Evolutionary conservation across 1,140 invertebrate genomes (phyloP).

Genomic region (Dysdera silvatica): DNA sequence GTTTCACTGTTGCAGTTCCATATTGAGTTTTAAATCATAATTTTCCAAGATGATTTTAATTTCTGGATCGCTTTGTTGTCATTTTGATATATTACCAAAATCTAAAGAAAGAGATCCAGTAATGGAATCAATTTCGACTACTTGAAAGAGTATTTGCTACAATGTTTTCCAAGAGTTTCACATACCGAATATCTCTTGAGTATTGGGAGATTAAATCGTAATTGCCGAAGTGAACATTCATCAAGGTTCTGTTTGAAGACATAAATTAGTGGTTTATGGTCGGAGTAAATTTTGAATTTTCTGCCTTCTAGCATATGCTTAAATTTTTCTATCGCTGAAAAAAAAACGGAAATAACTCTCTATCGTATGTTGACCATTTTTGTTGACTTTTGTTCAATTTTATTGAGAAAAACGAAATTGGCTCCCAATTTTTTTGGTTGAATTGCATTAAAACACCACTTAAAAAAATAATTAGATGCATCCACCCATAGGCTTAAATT

Average conservation of each 20-base stretch:
- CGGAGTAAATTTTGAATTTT: constrained; percentile 39
- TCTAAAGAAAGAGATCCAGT: no score
- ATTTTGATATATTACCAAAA: no score
- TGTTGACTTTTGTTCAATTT: constrained; percentile 38
- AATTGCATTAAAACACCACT: neutral
- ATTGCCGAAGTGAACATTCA: constrained; percentile 28
- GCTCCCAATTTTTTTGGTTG: constrained; percentile 26
- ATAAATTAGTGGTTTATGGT: constrained; percentile 43
- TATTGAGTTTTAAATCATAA: no score
- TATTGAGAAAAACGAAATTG: constrained; percentile 43
- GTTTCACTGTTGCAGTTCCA: no score
- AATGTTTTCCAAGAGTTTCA: constrained; percentile 39
- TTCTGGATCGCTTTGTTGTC: no score
- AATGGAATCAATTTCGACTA: no score
- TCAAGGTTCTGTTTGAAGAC: constrained; percentile 33
- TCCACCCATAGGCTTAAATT: neutral
- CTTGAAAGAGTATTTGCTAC: constrained; percentile 15
- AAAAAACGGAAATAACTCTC: constrained; percentile 48
- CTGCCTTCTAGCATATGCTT: constrained; percentile 43
- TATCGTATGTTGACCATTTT: constrained; percentile 44
- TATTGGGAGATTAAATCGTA: constrained; percentile 41
- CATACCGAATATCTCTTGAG: constrained; percentile 39
- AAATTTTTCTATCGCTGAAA: constrained; percentile 44
- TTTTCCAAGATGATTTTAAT: no score
- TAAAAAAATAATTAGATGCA: constrained; percentile 1